These are phyloP conservation scores for Thalassaphorura encarpata DNA, from an alignment of 1,140 invertebrate genomes.

Conservation along the genomic window DNA sequence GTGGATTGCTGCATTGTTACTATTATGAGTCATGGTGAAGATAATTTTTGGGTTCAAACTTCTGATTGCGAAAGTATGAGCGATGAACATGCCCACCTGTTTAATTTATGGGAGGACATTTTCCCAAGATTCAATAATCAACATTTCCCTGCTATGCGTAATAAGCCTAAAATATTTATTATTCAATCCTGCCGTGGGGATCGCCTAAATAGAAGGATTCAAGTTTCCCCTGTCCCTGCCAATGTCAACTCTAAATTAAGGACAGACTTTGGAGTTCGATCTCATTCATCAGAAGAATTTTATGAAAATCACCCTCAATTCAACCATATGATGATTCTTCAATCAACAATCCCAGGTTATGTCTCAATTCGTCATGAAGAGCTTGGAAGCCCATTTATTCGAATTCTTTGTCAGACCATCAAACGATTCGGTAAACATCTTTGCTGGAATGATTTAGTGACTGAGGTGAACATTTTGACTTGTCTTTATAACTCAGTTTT, in stretches of 20 bases:
- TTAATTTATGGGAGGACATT: slow-evolving; percentile 8
- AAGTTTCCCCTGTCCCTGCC: not conserved
- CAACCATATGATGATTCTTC: slow-evolving; percentile 10
- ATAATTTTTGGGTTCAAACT: slow-evolving; percentile 3
- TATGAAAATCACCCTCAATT: slow-evolving; percentile 4
- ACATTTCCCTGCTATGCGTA: not conserved
- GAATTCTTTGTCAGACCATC: not conserved
- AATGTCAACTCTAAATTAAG: not conserved
- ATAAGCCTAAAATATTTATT: slow-evolving; percentile 9
- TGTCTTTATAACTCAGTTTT: not conserved
- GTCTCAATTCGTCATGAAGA: slow-evolving; percentile 7
- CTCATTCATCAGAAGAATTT: not conserved
- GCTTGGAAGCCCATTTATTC: slow-evolving; percentile 4
- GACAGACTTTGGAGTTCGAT: not conserved
- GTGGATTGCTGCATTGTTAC: slow-evolving; percentile 8
- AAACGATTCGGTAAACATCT: not conserved
- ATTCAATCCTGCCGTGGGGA: slow-evolving; percentile 10
- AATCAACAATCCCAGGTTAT: slow-evolving; percentile 6
- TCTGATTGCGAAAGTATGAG: slow-evolving; percentile 9
- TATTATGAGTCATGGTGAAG: slow-evolving; percentile 2
- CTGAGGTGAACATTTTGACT: not conserved
- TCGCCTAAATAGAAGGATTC: not conserved
- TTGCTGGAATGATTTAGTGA: not conserved
- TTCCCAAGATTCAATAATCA: slow-evolving; percentile 5
- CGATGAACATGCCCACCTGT: not conserved